phyloP scores from a whole-genome alignment of 2,797 vertebrate genomes.

The Nyctibius grandis region DNA sequence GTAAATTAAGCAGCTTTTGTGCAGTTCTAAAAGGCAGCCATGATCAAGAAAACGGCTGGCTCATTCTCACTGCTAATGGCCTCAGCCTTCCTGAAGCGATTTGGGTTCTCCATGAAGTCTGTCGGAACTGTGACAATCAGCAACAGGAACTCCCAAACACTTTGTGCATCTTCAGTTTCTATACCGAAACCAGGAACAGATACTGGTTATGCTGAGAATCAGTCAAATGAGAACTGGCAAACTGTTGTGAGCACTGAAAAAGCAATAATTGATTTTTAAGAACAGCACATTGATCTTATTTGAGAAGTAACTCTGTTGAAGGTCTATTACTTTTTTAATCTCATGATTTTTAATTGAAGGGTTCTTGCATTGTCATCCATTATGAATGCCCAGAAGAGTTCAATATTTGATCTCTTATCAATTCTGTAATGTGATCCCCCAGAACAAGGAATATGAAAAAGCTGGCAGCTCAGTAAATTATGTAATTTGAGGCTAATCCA shows the following conservation, averaged over 20 bases:
- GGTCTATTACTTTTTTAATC: neutral
- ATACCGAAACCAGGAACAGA: neutral
- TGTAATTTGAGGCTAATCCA: neutral
- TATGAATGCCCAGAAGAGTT: neutral
- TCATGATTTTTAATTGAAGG: neutral
- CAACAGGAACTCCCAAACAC: neutral
- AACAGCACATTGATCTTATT: neutral
- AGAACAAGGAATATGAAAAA: neutral
- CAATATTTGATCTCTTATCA: neutral
- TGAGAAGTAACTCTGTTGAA: neutral
- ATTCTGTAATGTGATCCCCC: neutral
- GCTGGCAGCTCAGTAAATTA: neutral
- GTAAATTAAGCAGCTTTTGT: conserved; percentile 6
- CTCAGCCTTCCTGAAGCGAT: neutral
- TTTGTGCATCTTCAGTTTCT: neutral
- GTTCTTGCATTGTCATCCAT: neutral
- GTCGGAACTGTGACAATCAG: neutral
- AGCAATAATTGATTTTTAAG: neutral
- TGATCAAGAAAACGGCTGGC: neutral
- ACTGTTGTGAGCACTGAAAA: neutral
- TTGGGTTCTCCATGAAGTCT: neutral
- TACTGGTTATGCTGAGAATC: neutral
- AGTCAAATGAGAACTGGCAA: neutral
- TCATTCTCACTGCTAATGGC: neutral
- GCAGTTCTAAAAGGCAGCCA: neutral